Conservation (phyloP, 2,797 vertebrate species). For the Ctenopoma multispine region DNA sequence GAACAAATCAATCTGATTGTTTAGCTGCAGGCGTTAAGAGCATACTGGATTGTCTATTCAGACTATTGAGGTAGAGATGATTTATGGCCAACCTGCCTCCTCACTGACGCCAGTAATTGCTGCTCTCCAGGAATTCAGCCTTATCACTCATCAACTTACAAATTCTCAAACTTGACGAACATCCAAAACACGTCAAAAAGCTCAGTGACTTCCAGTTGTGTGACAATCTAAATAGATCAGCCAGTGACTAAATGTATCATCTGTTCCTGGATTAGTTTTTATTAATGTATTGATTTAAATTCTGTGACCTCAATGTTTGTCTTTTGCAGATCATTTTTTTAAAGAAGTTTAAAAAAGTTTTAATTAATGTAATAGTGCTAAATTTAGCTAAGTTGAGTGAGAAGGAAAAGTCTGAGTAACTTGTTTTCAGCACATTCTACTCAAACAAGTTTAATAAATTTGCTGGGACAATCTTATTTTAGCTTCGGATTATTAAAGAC, state of each 20-base stretch:
- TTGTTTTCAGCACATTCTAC: too few species aligned
- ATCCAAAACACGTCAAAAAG: conserved; percentile 47
- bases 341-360: not conserved
- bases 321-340: not conserved
- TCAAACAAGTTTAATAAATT: not conserved
- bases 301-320: not conserved
- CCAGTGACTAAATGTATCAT: conserved; percentile 20
- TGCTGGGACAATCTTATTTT: not conserved
- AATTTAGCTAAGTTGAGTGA: too few species aligned
- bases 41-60: conserved; percentile 66
- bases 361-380: not conserved
- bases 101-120: conserved; percentile 70
- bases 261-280: conserved; percentile 7
- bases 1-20: conserved; percentile 61
- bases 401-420: too few species aligned
- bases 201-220: conserved; percentile 20
- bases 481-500: too few species aligned
- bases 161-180: conserved; percentile 63
- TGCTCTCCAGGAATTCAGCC: conserved; percentile 54
- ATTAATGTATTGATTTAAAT: conserved; percentile 9
- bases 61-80: conserved; percentile 66
- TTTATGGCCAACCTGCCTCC: conserved; percentile 68
- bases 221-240: conserved; percentile 34
- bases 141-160: conserved; percentile 71
- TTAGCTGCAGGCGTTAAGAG: conserved; percentile 48